These are phyloP conservation scores for Octodonta nipae DNA, from an alignment of 2,888 invertebrate genomes.

Conservation along the genomic window DNA sequence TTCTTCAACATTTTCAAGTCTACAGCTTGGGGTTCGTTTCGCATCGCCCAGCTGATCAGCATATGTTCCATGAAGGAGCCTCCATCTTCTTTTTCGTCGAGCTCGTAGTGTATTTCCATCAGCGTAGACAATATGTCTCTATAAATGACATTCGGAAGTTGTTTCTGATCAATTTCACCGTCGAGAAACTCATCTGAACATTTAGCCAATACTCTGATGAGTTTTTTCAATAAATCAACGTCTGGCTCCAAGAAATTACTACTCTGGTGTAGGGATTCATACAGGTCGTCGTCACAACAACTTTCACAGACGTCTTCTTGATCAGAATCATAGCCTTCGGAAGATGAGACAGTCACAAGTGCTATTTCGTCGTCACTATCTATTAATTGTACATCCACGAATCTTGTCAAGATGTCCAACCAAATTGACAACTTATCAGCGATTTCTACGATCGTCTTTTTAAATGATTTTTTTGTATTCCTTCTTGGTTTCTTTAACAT, in stretches of 20 bases:
- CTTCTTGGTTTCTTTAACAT: slow-evolving; percentile 16
- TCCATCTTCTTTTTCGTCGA: slow-evolving; percentile 7
- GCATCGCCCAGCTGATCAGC: slow-evolving; percentile 23
- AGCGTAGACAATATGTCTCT: slow-evolving; percentile 20
- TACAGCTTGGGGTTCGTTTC: slow-evolving; percentile 22
- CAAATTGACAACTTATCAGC: slow-evolving; percentile 27
- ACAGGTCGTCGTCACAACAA: slow-evolving; percentile 6
- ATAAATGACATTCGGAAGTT: slow-evolving; percentile 19
- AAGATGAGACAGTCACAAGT: slow-evolving; percentile 16
- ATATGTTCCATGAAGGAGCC: slow-evolving; percentile 18
- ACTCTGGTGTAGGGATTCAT: slow-evolving; percentile 5
- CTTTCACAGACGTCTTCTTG: slow-evolving; percentile 10
- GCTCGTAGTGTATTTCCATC: slow-evolving; percentile 12
- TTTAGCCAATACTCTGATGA: slow-evolving; percentile 21
- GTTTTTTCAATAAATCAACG: slow-evolving; percentile 15
- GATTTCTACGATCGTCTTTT: slow-evolving; percentile 20
- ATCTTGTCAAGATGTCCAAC: slow-evolving; percentile 25
- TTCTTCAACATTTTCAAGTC: slow-evolving; percentile 19
- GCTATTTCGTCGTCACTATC: slow-evolving; percentile 23
- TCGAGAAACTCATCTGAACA: slow-evolving; percentile 20
- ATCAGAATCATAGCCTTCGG: slow-evolving; percentile 8
- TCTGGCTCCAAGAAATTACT: slow-evolving; percentile 11
- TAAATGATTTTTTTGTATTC: slow-evolving; percentile 19
- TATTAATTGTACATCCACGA: slow-evolving; percentile 26
- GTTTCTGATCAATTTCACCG: slow-evolving; percentile 12